phyloP scores from a whole-genome alignment of 1,140 invertebrate genomes.

The Bombus polaris region DNA sequence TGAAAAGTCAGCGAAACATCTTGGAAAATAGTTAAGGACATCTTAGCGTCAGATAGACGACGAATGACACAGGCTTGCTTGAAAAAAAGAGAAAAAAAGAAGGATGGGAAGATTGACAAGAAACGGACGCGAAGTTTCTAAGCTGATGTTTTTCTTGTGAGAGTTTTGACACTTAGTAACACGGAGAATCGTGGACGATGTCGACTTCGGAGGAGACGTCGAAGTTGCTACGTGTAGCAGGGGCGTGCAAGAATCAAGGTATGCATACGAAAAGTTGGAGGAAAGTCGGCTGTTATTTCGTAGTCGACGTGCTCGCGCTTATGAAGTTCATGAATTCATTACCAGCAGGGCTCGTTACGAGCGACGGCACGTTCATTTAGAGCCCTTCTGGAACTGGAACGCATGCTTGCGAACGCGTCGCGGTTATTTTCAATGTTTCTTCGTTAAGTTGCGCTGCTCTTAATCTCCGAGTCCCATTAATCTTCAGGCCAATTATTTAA shows the following conservation, averaged over 20 bases:
- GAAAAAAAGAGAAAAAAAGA: accelerated
- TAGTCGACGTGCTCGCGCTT: conserved; percentile 42
- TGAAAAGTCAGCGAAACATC: too few species aligned
- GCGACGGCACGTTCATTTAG: conserved; percentile 52
- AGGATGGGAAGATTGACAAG: too few species aligned
- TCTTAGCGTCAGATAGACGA: background rate
- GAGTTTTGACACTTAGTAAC: background rate
- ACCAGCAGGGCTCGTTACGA: conserved; percentile 52
- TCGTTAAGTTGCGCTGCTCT: conserved; percentile 26
- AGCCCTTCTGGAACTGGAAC: conserved; percentile 44
- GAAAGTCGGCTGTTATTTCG: conserved; percentile 57
- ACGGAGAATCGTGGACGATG: background rate
- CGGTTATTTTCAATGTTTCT: conserved; percentile 48
- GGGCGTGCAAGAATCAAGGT: conserved; percentile 16
- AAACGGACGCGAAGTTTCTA: background rate
- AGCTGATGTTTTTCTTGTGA: background rate
- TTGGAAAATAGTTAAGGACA: background rate
- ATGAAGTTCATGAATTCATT: conserved; percentile 68
- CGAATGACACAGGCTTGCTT: background rate
- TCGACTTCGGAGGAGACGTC: background rate
- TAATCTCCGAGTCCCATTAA: conserved; percentile 26
- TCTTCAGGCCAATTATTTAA: conserved; percentile 41
- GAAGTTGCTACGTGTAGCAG: background rate
- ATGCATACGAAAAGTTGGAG: conserved; percentile 64
- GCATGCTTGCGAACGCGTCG: conserved; percentile 24